Base-by-base conservation (phyloP, 2,797 vertebrate species). In the Pseudochirops cupreus region DNA sequence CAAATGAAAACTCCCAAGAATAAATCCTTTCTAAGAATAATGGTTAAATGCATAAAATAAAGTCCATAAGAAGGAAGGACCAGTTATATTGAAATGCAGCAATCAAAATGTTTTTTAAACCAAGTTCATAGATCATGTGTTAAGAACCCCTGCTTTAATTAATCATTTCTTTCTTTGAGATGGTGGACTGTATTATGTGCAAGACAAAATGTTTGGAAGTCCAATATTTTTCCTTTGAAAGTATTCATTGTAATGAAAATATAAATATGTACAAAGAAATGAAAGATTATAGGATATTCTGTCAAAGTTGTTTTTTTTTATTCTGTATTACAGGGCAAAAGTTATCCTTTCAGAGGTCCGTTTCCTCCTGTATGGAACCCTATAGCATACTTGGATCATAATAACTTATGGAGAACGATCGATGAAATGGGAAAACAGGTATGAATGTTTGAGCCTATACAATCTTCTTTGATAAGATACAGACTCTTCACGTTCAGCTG, bases 341-440 rank as follows among this genome's bases (percentile, higher is more conserved):
- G 99, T 28, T 99, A 99, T 97, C 97, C 99, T 0, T 99, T 99
- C 98, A 99, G 98, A 97, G 99, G 99, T 54, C 92, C 99, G 1
- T 99, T 99, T 3, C 99, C 99, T 92, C 98, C 99, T 87, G 97
- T 99, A 97, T 99, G 99, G 99, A 99, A 99, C 98, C 99, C 99
- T 0, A 67, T 99, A 50, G 97, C 98, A 59, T 97, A 99, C 94
- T 94, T 99, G 98, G 99, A 99, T 99, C 99, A 99, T 98, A 99
- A 99, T 98, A 99, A 99, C 98, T 98, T 99, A 0, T 99, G 99
- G 98, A 99, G 99, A 98, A 99, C 99, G 0, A 98, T 99, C 98
- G 99, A 99, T 98, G 97, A 99, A 97, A 99, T 99, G 99, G 99
- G 99, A 56, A 97, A 98, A 97, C 99, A 99, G 99, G 99, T 99